Evolutionary conservation across 2,888 invertebrate species (phyloP), one percentile per base, ranked within the genome.

Genomic region (Tuberolachnus salignus): DNA sequence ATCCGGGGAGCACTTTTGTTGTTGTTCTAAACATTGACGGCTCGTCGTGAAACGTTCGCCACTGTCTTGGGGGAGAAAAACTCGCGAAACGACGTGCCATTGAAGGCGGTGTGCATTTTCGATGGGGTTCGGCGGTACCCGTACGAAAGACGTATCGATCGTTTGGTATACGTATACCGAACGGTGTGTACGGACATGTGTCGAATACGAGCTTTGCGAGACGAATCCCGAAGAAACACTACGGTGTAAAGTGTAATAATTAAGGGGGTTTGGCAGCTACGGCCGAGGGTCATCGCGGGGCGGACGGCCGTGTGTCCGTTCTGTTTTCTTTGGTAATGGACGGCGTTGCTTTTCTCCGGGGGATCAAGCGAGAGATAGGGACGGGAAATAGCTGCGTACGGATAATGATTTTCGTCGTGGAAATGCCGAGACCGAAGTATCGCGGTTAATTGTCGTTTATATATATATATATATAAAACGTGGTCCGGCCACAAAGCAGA

Each of bases 311-410:
- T 19, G 51, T 34, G 67, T 51, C 13, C 34, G 67, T 69, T 19
- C 59, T 72, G 72, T 72, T 61, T 72, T 61, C 72, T 51, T 61
- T 72, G 59, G 19, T 61, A 72, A 61, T 61, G 72, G 59, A 61
- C 72, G 26, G 61, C 8, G 34, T 46, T 6, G 34, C 3, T 34
- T 34, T 34, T 26, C 23, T 59, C 71, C 4, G 14, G 55, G 16
- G 14, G 55, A 16, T n/a, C n/a, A n/a, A n/a, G n/a, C n/a, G n/a
- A n/a, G n/a, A n/a, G n/a, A n/a, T n/a, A n/a, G n/a, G n/a, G n/a
- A n/a, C n/a, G 44, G 16, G 8, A 42, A 3, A 26, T n/a, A 53
- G 10, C 19, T 23, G 8, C 10, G 46, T 14, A 14, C 21, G 3
- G 51, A 53, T 19, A 34, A n/a, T 66, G 23, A 49, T 66, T 66